phyloP scores from a whole-genome alignment of 2,888 invertebrate genomes.

The Pollenia angustigena region DNA sequence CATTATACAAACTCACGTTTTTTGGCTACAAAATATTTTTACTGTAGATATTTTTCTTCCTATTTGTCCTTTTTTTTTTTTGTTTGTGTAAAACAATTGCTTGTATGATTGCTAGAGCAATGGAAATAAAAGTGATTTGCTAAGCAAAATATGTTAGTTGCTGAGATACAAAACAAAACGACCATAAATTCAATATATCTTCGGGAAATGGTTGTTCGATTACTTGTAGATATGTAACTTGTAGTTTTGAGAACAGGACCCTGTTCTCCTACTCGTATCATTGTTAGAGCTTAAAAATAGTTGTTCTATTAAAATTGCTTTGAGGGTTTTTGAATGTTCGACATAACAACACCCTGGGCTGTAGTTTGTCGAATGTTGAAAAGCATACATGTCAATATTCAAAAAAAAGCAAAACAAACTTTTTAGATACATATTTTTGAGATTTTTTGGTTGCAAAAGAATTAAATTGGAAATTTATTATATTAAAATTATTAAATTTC shows the following conservation, averaged over 20 bases:
- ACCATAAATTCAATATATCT: conserved; percentile 39
- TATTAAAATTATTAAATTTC: too few relatives aligned
- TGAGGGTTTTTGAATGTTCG: neutral
- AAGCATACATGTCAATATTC: neutral
- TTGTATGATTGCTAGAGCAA: neutral
- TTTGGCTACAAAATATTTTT: neutral
- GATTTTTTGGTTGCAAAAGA: conserved; percentile 6
- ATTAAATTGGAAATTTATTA: conserved; percentile 1
- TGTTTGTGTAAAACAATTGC: neutral
- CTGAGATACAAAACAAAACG: neutral
- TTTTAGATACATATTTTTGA: neutral
- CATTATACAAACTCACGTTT: neutral
- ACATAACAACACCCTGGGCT: conserved; percentile 10
- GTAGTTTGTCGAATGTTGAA: conserved; percentile 3
- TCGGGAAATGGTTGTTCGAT: conserved; percentile 9
- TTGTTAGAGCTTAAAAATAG: conserved; percentile 14
- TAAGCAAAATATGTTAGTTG: conserved; percentile 28
- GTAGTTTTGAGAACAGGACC: too few relatives aligned
- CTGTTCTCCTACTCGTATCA: neutral
- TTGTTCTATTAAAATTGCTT: conserved; percentile 1
- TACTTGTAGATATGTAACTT: too few relatives aligned
- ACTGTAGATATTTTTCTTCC: neutral
- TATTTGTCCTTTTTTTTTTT: neutral
- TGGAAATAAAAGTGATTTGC: conserved; percentile 27
- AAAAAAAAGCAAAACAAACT: neutral